phyloP scores from a whole-genome alignment of 2,888 invertebrate species.

The Microctonus hyperodae region DNA sequence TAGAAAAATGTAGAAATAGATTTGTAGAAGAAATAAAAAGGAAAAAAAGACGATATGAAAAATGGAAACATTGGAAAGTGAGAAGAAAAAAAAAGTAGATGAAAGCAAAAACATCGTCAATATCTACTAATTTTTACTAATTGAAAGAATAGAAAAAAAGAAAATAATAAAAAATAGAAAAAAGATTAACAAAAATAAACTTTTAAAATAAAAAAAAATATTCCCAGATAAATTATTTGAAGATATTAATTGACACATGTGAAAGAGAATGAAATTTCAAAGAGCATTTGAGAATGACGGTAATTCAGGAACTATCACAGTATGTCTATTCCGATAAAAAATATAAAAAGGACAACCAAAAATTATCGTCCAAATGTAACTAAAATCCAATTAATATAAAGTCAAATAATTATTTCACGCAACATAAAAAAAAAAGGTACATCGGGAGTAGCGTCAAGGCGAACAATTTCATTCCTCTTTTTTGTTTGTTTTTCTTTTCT shows the following conservation, averaged over 20 bases:
- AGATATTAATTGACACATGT: conserved; percentile 7
- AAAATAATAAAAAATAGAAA: conserved; percentile 3
- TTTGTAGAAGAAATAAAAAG: not conserved
- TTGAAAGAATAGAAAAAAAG: conserved; percentile 12
- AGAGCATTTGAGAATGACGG: conserved; percentile 5
- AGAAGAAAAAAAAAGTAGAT: too few species aligned
- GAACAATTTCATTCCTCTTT: conserved; percentile 11
- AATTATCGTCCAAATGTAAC: not conserved
- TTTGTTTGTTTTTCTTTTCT: conserved; percentile 9
- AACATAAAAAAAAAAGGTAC: conserved; percentile 27
- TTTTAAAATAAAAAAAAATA: conserved; percentile 10
- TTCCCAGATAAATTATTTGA: not conserved
- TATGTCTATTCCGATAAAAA: conserved; percentile 4
- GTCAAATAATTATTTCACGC: conserved; percentile 4
- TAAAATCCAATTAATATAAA: not conserved
- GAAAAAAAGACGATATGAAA: not conserved
- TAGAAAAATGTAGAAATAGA: not conserved
- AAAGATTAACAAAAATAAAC: conserved; percentile 21
- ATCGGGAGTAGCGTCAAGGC: conserved; percentile 32
- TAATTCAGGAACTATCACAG: conserved; percentile 35
- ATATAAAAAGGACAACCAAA: not conserved
- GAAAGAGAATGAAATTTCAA: conserved; percentile 12
- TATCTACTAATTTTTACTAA: not conserved
- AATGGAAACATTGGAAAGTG: not conserved
- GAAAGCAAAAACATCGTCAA: not conserved